Evolutionary conservation across 2,888 invertebrate genomes (phyloP), one percentile per base, ranked within the genome.

Genomic region (Rotaria socialis): DNA sequence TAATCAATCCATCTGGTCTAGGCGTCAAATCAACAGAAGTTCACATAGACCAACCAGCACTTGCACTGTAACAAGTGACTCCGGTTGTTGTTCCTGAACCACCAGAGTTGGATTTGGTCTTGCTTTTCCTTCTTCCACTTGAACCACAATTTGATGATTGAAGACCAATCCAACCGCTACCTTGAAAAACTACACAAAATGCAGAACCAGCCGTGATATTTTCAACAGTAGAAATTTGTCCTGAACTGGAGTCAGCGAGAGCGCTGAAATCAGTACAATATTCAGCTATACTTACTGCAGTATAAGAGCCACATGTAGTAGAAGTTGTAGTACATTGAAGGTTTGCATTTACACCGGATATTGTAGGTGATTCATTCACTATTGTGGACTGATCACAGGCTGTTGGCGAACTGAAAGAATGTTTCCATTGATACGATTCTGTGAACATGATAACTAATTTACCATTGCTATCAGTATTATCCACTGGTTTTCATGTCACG

Each of bases 241-340:
- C 80, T 0, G 80, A 47, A 43, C 24, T 80, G 0, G 47, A 80
- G n/a, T 80, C 47, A 22, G 8, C 0, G n/a, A n/a, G 0, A 41
- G 47, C 4, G 47, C 80, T 80, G 19, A 41, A 47, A n/a, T 80
- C 80, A 24, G 80, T 80, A 47, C 80, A 80, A 47, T 80, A 80
- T n/a, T 80, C 80, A 10, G 6, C 2, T 11, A 22, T 80, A 47
- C n/a, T 16, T 52, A 52, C 0, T 10, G 43, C 6, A 2, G 47
- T 14, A 80, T 43, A 80, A 1, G 14, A 14, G 22, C 47, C 80
- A n/a, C 80, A 47, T 16, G 67, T 5, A 19, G 3, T 67, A 11
- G 24, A n/a, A 19, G 7, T 0, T 11, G 24, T 11, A 10, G n/a
- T 24, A 7, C 47, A 80, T 2, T 8, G 2, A 19, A 47, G 47